A percentile compares a stretch with the other conserved stretches of the same genome.
phyloP scores from a whole-genome alignment of 2,888 invertebrate genomes.

The Dorcus hopei region DNA sequence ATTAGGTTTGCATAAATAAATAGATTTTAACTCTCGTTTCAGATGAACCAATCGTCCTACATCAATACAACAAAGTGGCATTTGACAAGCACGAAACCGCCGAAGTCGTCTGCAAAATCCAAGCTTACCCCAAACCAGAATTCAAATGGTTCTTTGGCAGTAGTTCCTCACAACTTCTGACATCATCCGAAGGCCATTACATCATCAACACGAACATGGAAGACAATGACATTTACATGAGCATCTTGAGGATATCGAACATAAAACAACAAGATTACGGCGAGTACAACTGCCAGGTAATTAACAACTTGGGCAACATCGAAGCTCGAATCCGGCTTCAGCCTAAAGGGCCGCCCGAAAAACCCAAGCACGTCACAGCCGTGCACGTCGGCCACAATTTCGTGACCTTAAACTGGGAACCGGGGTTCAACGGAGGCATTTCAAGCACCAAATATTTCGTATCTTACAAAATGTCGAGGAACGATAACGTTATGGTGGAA shows the following conservation, averaged over 20 bases:
- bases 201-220: slow-evolving; percentile 79
- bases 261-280: slow-evolving; percentile 84
- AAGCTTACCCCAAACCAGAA: slow-evolving; percentile 88
- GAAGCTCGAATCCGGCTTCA: slow-evolving; percentile 76
- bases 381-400: slow-evolving; percentile 74
- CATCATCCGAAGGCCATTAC: slow-evolving; percentile 82
- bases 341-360: slow-evolving; percentile 84
- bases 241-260: slow-evolving; percentile 69
- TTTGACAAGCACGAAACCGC: slow-evolving; percentile 82
- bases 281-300: slow-evolving; percentile 85
- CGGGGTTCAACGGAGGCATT: slow-evolving; percentile 88
- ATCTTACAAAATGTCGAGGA: slow-evolving; percentile 68
- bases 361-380: slow-evolving; percentile 69
- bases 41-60: slow-evolving; percentile 84
- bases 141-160: slow-evolving; percentile 88
- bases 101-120: slow-evolving; percentile 82
- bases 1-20: background rate
- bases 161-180: slow-evolving; percentile 69
- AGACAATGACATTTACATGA: slow-evolving; percentile 82
- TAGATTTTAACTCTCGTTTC: slow-evolving; percentile 29
- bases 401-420: slow-evolving; percentile 80
- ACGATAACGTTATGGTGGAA: slow-evolving; percentile 59
- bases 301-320: slow-evolving; percentile 76
- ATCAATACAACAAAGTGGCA: slow-evolving; percentile 84
- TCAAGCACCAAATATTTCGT: slow-evolving; percentile 84